Conservation (phyloP, 2,113 vertebrate species). For the Paracyprichromis sp. region DNA sequence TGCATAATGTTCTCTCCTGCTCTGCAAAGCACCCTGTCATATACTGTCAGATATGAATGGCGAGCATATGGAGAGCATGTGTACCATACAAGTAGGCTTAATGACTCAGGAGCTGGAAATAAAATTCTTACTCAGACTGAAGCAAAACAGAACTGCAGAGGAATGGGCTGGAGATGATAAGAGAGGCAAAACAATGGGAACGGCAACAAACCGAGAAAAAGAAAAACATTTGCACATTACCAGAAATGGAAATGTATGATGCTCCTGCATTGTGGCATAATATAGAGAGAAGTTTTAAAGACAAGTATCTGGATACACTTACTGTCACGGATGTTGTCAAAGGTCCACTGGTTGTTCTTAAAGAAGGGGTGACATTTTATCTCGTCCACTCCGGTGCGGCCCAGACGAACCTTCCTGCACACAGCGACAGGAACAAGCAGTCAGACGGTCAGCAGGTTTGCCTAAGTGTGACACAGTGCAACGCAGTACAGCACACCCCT, state of each 20-base stretch:
- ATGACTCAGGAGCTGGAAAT: conserved; percentile 23
- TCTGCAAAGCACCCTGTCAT: neutral
- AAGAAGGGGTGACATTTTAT: conserved; percentile 95
- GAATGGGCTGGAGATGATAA: conserved; percentile 24
- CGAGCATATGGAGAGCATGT: conserved; percentile 22
- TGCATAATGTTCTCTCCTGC: neutral
- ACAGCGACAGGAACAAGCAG: conserved; percentile 42
- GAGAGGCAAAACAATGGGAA: neutral
- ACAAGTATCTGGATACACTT: conserved; percentile 63
- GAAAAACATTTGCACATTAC: neutral
- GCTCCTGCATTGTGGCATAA: neutral
- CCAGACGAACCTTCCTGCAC: conserved; percentile 89
- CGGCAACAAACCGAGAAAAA: neutral
- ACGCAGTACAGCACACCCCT: conserved; percentile 1
- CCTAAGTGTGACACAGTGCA: neutral
- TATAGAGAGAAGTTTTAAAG: neutral
- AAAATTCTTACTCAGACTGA: conserved; percentile 1
- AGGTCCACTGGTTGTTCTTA: conserved; percentile 96
- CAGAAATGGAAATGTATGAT: neutral
- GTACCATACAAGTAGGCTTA: neutral
- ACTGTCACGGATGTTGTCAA: conserved; percentile 95
- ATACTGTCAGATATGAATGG: neutral
- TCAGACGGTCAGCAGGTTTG: neutral
- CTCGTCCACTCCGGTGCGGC: conserved; percentile 89
- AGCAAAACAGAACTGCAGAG: conserved; percentile 7